These are phyloP conservation scores for Ophion obscuratus DNA, from an alignment of 2,888 invertebrate genomes.

Conservation along the genomic window DNA sequence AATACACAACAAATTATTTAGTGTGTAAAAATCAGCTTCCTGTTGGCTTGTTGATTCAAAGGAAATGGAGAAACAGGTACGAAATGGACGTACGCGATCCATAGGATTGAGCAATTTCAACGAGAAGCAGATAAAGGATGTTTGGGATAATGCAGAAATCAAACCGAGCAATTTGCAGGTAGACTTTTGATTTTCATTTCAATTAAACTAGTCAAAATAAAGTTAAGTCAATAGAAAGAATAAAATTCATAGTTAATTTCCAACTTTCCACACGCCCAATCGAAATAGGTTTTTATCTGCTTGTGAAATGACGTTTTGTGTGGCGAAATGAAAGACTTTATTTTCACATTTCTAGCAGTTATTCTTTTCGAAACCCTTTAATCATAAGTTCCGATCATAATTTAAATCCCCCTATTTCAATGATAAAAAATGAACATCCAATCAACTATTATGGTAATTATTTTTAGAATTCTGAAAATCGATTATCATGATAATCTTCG, in stretches of 20 bases:
- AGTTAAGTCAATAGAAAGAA: not conserved
- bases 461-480: not conserved
- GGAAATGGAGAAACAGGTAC: slow-evolving; percentile 90
- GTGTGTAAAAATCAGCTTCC: slow-evolving; percentile 31
- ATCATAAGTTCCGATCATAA: not conserved
- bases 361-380: not conserved
- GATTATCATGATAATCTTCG: not conserved
- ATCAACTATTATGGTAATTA: not conserved
- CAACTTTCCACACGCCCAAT: not conserved
- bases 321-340: not conserved
- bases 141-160: slow-evolving; percentile 87
- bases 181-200: slow-evolving; percentile 26
- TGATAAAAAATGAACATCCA: too few species aligned
- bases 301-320: not conserved
- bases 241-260: not conserved
- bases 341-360: not conserved
- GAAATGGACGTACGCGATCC: slow-evolving; percentile 87
- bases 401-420: not conserved
- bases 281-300: not conserved
- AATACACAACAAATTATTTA: slow-evolving; percentile 17
- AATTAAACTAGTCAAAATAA: not conserved
- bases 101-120: slow-evolving; percentile 94
- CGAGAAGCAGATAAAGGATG: slow-evolving; percentile 87
- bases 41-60: slow-evolving; percentile 77
- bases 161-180: slow-evolving; percentile 90